Evolutionary conservation across 1,140 invertebrate genomes (phyloP).

Genomic region (Pentalonia nigronervosa): DNA sequence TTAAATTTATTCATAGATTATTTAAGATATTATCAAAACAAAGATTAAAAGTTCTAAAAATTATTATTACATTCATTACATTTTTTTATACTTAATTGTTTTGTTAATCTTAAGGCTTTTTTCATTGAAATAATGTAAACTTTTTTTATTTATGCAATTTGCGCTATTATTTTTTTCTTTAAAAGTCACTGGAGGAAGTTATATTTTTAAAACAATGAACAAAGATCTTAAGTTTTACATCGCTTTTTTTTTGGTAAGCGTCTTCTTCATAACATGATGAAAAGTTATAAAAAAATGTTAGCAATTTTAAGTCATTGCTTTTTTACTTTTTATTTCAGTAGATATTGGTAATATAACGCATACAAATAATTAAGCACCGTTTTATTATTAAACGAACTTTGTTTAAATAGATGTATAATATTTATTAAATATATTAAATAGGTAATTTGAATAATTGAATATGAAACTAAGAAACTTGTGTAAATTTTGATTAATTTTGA

Average conservation of each 20-base stretch:
- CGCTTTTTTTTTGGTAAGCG: not conserved
- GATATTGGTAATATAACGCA: not conserved
- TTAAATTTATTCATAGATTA: not conserved
- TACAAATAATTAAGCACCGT: not conserved
- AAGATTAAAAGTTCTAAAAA: not conserved
- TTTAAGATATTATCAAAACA: not conserved
- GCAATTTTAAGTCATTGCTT: not conserved
- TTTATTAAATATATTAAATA: not conserved
- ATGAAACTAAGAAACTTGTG: not conserved
- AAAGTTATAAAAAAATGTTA: slow-evolving; percentile 23
- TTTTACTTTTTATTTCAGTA: not conserved
- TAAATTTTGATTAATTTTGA: too few relatives aligned
- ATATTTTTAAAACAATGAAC: not conserved
- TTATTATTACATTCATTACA: not conserved
- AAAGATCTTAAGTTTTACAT: slow-evolving; percentile 8
- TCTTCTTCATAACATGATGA: not conserved
- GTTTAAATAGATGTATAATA: not conserved
- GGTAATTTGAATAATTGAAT: not conserved
- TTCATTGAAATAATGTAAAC: not conserved
- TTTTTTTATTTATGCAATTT: not conserved
- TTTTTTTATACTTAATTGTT: not conserved
- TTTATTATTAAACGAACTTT: not conserved
- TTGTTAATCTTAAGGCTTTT: not conserved
- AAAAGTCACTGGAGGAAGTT: not conserved
- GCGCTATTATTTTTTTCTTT: not conserved